Base-by-base conservation (phyloP, 2,113 vertebrate species). In the Echinops telfairi region DNA sequence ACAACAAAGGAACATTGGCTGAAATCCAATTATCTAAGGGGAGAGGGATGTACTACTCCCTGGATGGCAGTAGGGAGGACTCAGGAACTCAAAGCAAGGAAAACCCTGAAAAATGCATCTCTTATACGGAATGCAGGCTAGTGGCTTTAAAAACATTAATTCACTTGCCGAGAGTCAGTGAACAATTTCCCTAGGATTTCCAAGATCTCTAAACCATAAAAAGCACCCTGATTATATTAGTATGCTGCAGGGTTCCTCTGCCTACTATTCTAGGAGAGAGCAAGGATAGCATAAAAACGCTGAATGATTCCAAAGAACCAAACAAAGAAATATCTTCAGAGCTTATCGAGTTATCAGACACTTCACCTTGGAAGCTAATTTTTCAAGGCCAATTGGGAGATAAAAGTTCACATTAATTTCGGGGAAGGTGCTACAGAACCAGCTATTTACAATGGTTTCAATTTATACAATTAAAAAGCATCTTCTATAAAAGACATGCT, bases 151-250 rank as follows among this genome's bases (percentile, higher is more conserved):
- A 96, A 95, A 95, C 92, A 92, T 80, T 95, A 95, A 95, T 94
- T 96, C 83, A 62, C 82, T 86, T 93, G 83, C 92, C 93, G 71
- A 92, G 71, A 93, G 90, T 90, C 86, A 95, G 85, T 77, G 83
- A 92, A 95, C 88, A 90, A 75, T 96, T 96, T 96, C 76, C 92
- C 53, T 92, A 97, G 92, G 93, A 96, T 95, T 96, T 94, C 96
- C 94, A 94, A 94, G 92, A 92, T 96, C 93, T 94, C 94, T 93
- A 95, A 93, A 86, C 86, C 90, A 93, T 93, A 94, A 90, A 96
- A 96, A 93, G 43, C 95, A 95, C 83, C 83, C 90, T 96, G 96
- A 96, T 96, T 95, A 86, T 66, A 90, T 95, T 96, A 95, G 95
- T 93, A 94, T 94, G 95, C 92, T 95, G 95, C 94, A 95, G 88